Percentiles rank a stretch among this genome's conserved stretches.
phyloP scores from a whole-genome alignment of 2,113 vertebrate species.

The Dasyurus viverrinus region DNA sequence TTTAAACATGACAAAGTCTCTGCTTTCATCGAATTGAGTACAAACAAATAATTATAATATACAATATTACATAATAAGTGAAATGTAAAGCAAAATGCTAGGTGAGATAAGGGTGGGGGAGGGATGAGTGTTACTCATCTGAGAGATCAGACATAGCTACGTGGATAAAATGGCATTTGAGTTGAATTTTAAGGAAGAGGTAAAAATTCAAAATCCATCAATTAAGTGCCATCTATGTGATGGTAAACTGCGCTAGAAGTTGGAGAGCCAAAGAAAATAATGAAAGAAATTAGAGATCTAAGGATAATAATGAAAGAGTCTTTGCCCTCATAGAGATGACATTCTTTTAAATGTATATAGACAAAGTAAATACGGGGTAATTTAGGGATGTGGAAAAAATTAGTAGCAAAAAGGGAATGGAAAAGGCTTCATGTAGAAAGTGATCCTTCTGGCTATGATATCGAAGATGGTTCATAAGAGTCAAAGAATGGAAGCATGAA shows the following conservation, averaged over 20 bases:
- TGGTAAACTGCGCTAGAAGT: background rate
- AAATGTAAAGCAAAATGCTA: too few relatives aligned
- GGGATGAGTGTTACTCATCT: background rate
- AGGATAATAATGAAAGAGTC: background rate
- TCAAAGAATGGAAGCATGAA: background rate
- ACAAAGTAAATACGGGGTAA: background rate
- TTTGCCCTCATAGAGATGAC: background rate
- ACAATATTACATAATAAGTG: background rate
- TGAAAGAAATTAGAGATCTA: background rate
- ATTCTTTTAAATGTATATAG: background rate
- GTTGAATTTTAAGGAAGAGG: background rate
- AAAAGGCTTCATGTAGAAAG: background rate
- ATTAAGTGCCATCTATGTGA: background rate
- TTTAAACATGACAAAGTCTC: background rate
- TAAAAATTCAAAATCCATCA: background rate
- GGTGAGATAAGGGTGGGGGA: too few relatives aligned
- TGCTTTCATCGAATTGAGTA: background rate
- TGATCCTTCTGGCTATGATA: background rate
- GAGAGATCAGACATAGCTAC: background rate
- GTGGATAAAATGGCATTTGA: background rate
- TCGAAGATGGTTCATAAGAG: background rate
- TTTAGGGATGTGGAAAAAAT: background rate
- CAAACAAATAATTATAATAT: background rate
- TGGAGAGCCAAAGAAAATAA: background rate
- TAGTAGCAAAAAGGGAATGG: background rate